Evolutionary conservation across 2,113 vertebrate species (phyloP).

Genomic region (Paralichthys olivaceus): DNA sequence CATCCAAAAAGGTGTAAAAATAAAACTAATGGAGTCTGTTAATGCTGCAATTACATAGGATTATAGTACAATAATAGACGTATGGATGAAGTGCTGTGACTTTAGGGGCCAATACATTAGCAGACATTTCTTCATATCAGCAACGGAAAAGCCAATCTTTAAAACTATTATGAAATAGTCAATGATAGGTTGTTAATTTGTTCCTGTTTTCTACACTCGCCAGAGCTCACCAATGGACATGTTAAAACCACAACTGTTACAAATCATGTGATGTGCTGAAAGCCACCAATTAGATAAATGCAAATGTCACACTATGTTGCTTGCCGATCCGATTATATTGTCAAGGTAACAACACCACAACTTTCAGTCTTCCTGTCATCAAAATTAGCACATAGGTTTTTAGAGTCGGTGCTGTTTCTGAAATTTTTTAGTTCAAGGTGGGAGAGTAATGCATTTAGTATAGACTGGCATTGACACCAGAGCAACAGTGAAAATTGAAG

Average conservation of each 20-base stretch:
- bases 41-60: not conserved
- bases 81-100: not conserved
- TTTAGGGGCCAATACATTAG: not conserved
- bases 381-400: not conserved
- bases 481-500: not conserved
- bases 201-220: not conserved
- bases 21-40: not conserved
- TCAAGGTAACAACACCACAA: not conserved
- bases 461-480: not conserved
- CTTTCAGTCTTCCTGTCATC: not conserved
- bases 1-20: not conserved
- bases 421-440: not conserved
- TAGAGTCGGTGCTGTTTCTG: not conserved
- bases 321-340: not conserved
- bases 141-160: too few species aligned
- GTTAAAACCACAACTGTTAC: not conserved
- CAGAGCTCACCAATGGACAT: not conserved
- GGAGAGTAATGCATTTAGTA: not conserved
- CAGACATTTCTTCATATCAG: not conserved
- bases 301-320: not conserved
- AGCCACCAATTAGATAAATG: not conserved
- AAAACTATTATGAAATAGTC: not conserved
- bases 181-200: not conserved
- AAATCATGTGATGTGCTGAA: not conserved
- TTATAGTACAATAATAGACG: not conserved